A percentile compares a stretch with the other conserved stretches of the same genome.
phyloP scores from a whole-genome alignment of 2,888 invertebrate species.

The Pherbina coryleti region DNA sequence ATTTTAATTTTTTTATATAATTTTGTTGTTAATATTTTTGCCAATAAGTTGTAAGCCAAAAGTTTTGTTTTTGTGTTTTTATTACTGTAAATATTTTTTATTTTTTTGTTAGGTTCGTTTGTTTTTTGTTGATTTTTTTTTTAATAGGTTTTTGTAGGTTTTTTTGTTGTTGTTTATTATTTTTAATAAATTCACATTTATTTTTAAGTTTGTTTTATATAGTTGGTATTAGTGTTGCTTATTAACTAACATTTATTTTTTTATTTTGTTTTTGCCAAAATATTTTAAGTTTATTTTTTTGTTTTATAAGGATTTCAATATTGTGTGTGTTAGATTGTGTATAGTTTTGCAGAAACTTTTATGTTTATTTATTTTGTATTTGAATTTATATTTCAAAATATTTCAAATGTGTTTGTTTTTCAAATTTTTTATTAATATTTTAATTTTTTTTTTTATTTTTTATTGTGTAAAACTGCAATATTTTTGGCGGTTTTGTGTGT shows the following conservation, averaged over 20 bases:
- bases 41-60: conserved; percentile 1
- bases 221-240: conserved; percentile 42
- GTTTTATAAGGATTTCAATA: background rate
- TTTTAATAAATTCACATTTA: conserved; percentile 24
- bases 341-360: background rate
- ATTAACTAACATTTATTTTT: conserved; percentile 41
- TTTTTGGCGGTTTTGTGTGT: no score
- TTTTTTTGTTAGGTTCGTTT: conserved; percentile 23
- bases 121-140: conserved; percentile 41
- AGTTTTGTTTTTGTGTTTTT: background rate
- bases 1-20: background rate
- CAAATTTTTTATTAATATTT: conserved; percentile 46
- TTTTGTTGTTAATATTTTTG: conserved; percentile 12
- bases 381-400: conserved; percentile 36
- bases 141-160: conserved; percentile 31
- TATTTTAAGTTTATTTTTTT: conserved; percentile 35
- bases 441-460: conserved; percentile 41
- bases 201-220: conserved; percentile 26
- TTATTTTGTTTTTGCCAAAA: conserved; percentile 17
- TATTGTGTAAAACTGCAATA: no score
- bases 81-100: conserved; percentile 13
- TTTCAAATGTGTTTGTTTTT: conserved; percentile 16
- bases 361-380: conserved; percentile 32
- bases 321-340: conserved; percentile 24
- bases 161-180: conserved; percentile 29